A percentile compares a stretch with the other conserved stretches of the same genome.
Evolutionary conservation across 2,797 vertebrate genomes (phyloP).

Genomic region (Sebastes hubbsi): DNA sequence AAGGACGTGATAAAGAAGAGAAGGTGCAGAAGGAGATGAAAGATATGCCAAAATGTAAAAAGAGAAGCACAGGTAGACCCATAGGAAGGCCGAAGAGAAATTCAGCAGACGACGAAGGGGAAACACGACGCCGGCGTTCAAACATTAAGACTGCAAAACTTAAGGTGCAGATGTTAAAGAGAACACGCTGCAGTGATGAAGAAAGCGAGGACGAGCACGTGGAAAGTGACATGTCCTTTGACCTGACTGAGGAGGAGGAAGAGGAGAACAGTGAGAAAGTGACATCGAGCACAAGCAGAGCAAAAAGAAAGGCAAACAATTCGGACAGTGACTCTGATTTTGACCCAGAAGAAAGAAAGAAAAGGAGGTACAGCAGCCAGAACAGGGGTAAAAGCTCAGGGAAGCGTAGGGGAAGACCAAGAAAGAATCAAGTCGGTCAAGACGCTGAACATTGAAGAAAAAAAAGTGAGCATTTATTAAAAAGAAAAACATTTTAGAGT

Average conservation of each 20-base stretch:
- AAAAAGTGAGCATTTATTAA: too few species aligned
- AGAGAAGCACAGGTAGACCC: neutral
- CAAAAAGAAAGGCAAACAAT: neutral
- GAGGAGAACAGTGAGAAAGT: neutral
- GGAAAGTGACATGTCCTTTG: neutral
- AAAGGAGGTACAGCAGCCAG: neutral
- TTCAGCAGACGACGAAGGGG: neutral
- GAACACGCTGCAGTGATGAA: neutral
- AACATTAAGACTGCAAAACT: neutral
- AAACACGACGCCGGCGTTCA: neutral
- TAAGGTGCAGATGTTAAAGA: neutral
- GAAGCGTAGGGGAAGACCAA: neutral
- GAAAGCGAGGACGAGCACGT: neutral
- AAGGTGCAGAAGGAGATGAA: neutral
- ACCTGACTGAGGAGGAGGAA: neutral
- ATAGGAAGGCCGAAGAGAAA: neutral
- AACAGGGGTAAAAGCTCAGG: neutral
- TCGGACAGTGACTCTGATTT: neutral
- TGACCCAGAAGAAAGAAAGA: neutral
- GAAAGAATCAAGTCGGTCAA: neutral
- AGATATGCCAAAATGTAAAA: neutral
- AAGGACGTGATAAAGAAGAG: neutral
- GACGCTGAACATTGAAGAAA: neutral
- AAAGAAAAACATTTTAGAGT: neutral
- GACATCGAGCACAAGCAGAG: neutral